Conservation (phyloP, 2,797 vertebrate species). For the Coracias cyanogaster region DNA sequence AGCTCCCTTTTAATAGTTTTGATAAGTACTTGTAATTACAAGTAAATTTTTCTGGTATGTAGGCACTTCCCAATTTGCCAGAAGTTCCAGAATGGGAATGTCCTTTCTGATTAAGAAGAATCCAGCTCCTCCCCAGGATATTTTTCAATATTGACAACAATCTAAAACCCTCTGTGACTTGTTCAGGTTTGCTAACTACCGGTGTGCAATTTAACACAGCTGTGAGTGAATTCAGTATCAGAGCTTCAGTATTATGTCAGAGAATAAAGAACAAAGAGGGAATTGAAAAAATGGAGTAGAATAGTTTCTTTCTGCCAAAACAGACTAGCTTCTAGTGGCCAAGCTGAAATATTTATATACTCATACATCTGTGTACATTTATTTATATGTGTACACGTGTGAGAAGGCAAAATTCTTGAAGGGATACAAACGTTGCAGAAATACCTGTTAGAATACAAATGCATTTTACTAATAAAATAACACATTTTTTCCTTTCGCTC, state of each 20-base stretch:
- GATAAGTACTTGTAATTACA: not conserved
- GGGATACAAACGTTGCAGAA: not conserved
- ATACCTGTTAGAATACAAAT: conserved; percentile 7
- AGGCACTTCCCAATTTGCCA: not conserved
- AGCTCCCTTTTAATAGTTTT: not conserved
- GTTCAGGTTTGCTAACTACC: not conserved
- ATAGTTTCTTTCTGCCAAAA: not conserved
- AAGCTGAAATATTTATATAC: conserved; percentile 16
- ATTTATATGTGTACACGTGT: not conserved
- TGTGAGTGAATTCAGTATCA: not conserved
- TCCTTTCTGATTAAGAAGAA: not conserved
- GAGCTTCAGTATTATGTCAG: not conserved
- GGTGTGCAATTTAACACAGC: not conserved
- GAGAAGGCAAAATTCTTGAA: conserved; percentile 2
- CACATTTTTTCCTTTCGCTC: not conserved
- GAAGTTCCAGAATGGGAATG: not conserved
- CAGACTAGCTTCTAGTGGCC: not conserved
- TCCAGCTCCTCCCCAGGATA: not conserved
- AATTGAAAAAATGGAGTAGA: not conserved
- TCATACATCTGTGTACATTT: not conserved
- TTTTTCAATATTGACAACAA: not conserved
- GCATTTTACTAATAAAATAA: conserved; percentile 47
- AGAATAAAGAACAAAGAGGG: not conserved
- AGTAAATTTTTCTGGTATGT: not conserved
- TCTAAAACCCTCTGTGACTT: not conserved